These are phyloP conservation scores for Ophioderma brevispina DNA, from an alignment of 35 echinoderm and acorn worm genomes.

Conservation along the genomic window DNA sequence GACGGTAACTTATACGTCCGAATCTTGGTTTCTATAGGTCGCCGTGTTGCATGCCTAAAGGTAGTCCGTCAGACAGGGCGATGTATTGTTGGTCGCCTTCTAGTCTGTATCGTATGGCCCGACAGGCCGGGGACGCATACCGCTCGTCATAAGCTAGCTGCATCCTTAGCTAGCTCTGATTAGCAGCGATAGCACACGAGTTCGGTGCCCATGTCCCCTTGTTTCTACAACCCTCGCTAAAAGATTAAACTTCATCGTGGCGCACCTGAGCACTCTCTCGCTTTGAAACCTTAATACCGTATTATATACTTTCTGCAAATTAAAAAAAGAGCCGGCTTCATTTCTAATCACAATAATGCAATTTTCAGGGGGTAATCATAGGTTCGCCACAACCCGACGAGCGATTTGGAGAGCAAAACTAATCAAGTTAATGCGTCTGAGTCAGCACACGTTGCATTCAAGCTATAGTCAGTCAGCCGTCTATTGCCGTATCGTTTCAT, in stretches of 20 bases:
- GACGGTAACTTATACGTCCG: too few species aligned
- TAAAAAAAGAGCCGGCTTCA: conserved; percentile 54
- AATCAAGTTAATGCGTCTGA: conserved; percentile 59
- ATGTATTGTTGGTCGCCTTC: too few species aligned
- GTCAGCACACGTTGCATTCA: conserved; percentile 19
- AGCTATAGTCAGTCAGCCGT: neutral
- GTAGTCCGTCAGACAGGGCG: too few species aligned
- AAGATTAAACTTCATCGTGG: conserved; percentile 27
- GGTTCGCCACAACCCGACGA: conserved; percentile 33
- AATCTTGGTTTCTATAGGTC: too few species aligned
- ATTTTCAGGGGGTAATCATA: conserved; percentile 49
- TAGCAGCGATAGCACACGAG: too few species aligned
- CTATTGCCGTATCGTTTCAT: neutral
- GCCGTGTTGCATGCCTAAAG: too few species aligned
- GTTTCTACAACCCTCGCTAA: conserved; percentile 10
- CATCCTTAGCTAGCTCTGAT: too few species aligned
- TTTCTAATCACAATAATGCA: conserved; percentile 55
- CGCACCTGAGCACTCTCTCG: conserved; percentile 31
- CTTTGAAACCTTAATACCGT: conserved; percentile 41
- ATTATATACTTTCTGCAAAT: conserved; percentile 40
- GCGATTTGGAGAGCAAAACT: conserved; percentile 39
- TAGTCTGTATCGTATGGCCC: too few species aligned
- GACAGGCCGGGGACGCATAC: too few species aligned
- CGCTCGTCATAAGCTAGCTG: too few species aligned
- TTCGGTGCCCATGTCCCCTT: neutral